phyloP scores from a whole-genome alignment of 2,113 vertebrate species.

The Heptranchias perlo region DNA sequence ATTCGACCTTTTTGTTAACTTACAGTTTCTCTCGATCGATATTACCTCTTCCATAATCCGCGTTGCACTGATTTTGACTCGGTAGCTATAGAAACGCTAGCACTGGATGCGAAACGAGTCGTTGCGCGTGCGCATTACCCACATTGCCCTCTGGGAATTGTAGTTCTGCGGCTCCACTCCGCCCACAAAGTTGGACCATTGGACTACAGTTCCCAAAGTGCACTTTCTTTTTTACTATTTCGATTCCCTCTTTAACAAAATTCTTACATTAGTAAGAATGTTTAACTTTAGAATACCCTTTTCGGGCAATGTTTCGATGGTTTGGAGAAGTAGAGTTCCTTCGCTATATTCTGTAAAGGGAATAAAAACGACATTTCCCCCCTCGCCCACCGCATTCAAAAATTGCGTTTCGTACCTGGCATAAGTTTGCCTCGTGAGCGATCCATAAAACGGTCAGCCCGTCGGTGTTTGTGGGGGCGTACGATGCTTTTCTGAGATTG shows the following conservation, averaged over 20 bases:
- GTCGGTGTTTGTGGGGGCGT: accelerated
- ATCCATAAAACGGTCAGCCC: background rate
- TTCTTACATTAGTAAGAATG: background rate
- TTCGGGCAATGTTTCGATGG: background rate
- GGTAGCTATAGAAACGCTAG: constrained; percentile 5
- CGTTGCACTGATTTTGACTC: background rate
- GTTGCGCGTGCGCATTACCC: background rate
- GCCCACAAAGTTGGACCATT: background rate
- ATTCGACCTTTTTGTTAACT: background rate
- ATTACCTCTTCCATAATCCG: background rate
- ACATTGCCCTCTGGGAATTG: background rate
- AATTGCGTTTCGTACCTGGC: constrained; percentile 24
- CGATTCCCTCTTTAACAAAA: background rate
- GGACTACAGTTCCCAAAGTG: background rate
- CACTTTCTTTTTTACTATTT: no score
- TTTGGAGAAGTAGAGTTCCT: background rate
- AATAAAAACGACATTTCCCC: no score
- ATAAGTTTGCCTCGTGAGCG: background rate
- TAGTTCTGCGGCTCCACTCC: background rate
- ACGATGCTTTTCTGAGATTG: background rate
- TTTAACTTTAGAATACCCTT: background rate
- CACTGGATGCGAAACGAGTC: background rate
- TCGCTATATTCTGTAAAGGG: background rate
- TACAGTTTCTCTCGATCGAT: background rate
- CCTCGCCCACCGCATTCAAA: no score